Percentiles rank a stretch among this genome's conserved stretches.
These are phyloP conservation scores for Hucho hucho DNA, from an alignment of 2,113 vertebrate species.

Conservation along the genomic window DNA sequence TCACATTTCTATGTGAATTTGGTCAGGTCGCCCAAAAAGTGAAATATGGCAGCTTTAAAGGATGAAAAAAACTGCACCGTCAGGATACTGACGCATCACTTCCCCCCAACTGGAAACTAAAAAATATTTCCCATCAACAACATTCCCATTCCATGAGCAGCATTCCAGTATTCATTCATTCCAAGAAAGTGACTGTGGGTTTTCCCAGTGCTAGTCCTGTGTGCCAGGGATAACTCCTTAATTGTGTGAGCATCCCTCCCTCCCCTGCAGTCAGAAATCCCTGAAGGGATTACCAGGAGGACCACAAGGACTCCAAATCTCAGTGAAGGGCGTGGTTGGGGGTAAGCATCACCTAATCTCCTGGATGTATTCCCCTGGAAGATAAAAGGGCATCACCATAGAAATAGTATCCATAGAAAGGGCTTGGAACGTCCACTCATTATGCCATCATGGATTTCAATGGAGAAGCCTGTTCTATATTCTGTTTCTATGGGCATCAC, in stretches of 20 bases:
- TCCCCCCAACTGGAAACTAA: neutral
- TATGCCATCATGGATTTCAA: too few relatives aligned
- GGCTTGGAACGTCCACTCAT: too few relatives aligned
- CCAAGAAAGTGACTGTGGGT: too few relatives aligned
- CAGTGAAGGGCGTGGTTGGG: conserved; percentile 48
- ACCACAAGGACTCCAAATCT: conserved; percentile 46
- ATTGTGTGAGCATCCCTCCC: conserved; percentile 29
- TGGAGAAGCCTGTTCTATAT: too few relatives aligned
- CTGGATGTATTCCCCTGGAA: conserved; percentile 40
- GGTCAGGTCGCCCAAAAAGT: too few relatives aligned
- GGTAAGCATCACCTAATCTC: conserved; percentile 47
- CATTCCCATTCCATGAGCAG: neutral
- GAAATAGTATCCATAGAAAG: too few relatives aligned
- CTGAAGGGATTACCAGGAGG: conserved; percentile 61
- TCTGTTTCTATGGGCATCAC: too few relatives aligned
- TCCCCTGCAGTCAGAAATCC: conserved; percentile 41
- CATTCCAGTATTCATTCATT: neutral
- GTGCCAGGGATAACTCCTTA: conserved; percentile 35
- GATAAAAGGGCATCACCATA: neutral
- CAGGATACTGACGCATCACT: neutral
- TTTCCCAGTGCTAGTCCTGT: neutral
- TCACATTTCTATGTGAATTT: too few relatives aligned
- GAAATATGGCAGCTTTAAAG: neutral
- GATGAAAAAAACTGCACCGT: neutral
- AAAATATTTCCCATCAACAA: neutral